Conservation (phyloP, 2,113 vertebrate genomes). For the Trochalopteron elliotii region DNA sequence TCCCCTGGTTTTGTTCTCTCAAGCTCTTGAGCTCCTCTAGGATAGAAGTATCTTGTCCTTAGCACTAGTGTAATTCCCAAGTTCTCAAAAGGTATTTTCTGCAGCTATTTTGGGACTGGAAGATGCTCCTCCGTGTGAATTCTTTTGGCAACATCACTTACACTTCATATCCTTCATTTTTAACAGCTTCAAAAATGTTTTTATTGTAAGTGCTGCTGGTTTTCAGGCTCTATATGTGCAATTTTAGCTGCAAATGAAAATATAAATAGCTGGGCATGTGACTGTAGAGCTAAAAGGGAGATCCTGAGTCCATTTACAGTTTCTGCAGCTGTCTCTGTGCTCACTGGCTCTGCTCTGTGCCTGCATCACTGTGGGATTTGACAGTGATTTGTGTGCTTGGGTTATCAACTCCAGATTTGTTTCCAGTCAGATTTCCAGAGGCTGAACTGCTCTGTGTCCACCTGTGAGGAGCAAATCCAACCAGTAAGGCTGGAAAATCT, state of each 20-base stretch:
- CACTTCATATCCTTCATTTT: neutral
- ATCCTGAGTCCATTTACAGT: neutral
- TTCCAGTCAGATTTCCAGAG: neutral
- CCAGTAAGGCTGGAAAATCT: neutral
- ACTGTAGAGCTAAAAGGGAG: neutral
- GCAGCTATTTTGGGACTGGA: neutral
- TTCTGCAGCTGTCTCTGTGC: neutral
- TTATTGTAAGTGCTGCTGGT: neutral
- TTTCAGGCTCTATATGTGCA: neutral
- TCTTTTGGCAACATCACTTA: neutral
- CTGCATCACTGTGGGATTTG: neutral
- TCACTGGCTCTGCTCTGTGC: fast-evolving
- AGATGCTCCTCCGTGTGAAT: neutral
- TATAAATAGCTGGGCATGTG: neutral
- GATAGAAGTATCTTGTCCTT: neutral
- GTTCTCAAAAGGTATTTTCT: neutral
- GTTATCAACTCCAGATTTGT: neutral
- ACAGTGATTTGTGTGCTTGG: neutral
- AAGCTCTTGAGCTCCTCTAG: neutral
- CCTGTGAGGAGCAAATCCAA: neutral
- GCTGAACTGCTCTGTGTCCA: neutral
- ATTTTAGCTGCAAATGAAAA: neutral
- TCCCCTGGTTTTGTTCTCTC: neutral
- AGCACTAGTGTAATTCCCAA: fast-evolving
- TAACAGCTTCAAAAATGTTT: neutral